These are phyloP conservation scores for Tinamus guttatus DNA, from an alignment of 2,113 vertebrate species.

Conservation along the genomic window DNA sequence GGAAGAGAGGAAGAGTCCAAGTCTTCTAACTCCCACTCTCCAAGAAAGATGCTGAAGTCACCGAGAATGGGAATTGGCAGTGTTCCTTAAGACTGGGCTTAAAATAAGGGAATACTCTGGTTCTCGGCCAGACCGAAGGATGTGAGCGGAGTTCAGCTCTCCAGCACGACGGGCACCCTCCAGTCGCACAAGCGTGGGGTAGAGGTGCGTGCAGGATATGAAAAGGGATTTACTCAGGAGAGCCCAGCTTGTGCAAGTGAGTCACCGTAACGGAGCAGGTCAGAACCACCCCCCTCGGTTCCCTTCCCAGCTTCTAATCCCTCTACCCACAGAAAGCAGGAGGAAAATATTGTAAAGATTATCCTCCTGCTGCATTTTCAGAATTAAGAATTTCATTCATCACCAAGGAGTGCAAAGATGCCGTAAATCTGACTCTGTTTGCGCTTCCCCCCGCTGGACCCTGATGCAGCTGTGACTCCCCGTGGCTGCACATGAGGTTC, in stretches of 20 bases:
- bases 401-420: slow-evolving; percentile 56
- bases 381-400: slow-evolving; percentile 69
- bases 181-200: not conserved
- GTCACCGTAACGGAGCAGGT: not conserved
- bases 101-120: slow-evolving; percentile 40
- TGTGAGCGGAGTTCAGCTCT: not conserved
- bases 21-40: not conserved
- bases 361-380: slow-evolving; percentile 53
- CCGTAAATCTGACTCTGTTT: slow-evolving; percentile 55
- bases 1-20: too few relatives aligned
- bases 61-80: slow-evolving; percentile 14
- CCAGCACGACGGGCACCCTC: not conserved
- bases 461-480: slow-evolving; percentile 29
- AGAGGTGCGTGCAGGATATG: not conserved
- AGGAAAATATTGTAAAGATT: slow-evolving; percentile 45
- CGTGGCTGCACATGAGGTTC: slow-evolving; percentile 11
- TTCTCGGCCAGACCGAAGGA: not conserved
- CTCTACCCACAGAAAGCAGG: slow-evolving; percentile 14
- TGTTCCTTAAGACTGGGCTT: slow-evolving; percentile 27
- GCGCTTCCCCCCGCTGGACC: not conserved
- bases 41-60: not conserved
- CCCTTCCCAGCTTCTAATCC: slow-evolving; percentile 8
- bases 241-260: not conserved
- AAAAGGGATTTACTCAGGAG: slow-evolving; percentile 9
- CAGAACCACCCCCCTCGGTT: slow-evolving; percentile 6